Conservation (phyloP, 53 echinoderm and acorn worm genomes). For the Holothuria leucospilota region DNA sequence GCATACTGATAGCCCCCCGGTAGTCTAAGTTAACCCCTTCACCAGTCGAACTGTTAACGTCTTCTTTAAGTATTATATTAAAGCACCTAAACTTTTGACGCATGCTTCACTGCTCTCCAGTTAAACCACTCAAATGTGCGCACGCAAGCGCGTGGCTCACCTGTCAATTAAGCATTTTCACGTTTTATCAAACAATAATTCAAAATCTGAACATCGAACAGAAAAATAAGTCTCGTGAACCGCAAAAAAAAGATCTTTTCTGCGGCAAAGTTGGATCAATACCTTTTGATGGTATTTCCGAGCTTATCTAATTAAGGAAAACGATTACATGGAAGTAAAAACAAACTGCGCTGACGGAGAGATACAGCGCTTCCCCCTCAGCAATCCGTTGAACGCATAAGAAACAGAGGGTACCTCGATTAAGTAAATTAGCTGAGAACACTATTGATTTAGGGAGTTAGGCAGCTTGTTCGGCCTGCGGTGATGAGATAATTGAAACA, state of each 20-base stretch:
- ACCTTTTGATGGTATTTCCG: constrained; percentile 56
- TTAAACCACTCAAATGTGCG: constrained; percentile 34
- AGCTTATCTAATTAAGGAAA: constrained; percentile 58
- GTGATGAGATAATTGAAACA: constrained; percentile 50
- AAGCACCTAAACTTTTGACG: constrained; percentile 16
- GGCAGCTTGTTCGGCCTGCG: constrained; percentile 51
- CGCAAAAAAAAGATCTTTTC: constrained; percentile 44
- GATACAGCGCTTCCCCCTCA: constrained; percentile 13
- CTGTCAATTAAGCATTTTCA: constrained; percentile 52
- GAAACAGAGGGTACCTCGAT: constrained; percentile 28
- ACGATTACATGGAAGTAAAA: constrained; percentile 50
- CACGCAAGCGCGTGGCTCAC: constrained; percentile 43
- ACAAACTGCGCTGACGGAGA: constrained; percentile 36
- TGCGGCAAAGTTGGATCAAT: constrained; percentile 49
- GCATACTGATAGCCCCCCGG: constrained; percentile 1
- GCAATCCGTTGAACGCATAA: constrained; percentile 20
- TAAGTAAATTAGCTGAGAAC: constrained; percentile 56
- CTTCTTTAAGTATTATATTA: neutral
- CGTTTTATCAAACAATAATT: constrained; percentile 43
- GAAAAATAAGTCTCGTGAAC: constrained; percentile 45
- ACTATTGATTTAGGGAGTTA: constrained; percentile 53
- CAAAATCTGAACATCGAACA: constrained; percentile 12
- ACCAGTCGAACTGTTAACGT: constrained; percentile 29
- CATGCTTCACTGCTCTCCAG: constrained; percentile 17
- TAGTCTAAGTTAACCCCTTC: constrained; percentile 23